Percentiles rank a stretch among this genome's conserved stretches.
Evolutionary conservation across 92 coral and sea anemone genomes (phyloP).

Genomic region (Siderastrea radians): DNA sequence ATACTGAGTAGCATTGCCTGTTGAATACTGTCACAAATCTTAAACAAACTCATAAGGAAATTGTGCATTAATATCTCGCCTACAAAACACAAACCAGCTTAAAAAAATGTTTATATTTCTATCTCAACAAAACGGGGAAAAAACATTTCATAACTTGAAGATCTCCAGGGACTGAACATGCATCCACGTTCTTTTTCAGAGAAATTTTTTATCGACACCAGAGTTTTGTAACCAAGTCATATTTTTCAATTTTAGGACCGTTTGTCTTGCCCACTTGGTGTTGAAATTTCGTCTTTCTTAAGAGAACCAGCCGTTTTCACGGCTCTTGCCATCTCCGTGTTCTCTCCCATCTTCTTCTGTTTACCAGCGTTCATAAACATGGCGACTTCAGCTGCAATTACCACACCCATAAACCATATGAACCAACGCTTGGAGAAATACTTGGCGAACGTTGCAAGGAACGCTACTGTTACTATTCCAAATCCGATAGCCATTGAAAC

Average conservation of each 20-base stretch:
- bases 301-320: neutral
- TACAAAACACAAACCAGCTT: too few relatives aligned
- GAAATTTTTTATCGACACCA: too few relatives aligned
- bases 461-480: constrained; percentile 18
- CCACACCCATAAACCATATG: constrained; percentile 53
- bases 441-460: constrained; percentile 68
- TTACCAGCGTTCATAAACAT: constrained; percentile 65
- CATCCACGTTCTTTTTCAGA: too few relatives aligned
- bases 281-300: neutral
- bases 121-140: too few relatives aligned
- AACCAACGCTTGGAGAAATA: constrained; percentile 75
- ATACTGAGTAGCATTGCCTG: too few relatives aligned
- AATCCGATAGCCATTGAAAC: constrained; percentile 39
- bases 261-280: neutral
- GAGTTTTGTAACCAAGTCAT: neutral
- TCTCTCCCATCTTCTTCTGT: constrained; percentile 4
- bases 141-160: too few relatives aligned
- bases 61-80: too few relatives aligned
- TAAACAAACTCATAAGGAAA: too few relatives aligned
- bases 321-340: neutral
- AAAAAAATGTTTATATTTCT: too few relatives aligned
- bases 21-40: too few relatives aligned
- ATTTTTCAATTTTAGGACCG: neutral
- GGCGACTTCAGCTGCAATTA: constrained; percentile 65
- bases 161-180: too few relatives aligned